Percentiles rank a stretch among this genome's conserved stretches.
These are phyloP conservation scores for Aricia agestis DNA, from an alignment of 1,140 invertebrate species.

Conservation along the genomic window DNA sequence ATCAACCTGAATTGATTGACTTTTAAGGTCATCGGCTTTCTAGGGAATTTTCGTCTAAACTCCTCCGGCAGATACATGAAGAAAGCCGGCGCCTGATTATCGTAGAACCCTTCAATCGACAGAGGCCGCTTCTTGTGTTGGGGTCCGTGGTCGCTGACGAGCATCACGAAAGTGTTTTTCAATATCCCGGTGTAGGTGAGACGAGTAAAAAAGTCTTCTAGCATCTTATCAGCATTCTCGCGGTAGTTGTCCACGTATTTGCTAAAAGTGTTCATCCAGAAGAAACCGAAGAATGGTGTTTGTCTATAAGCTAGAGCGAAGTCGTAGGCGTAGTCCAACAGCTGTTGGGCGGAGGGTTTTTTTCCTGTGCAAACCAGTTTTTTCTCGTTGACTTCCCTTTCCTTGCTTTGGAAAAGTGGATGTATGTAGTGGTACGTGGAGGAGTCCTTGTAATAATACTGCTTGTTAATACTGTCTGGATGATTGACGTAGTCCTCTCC, in stretches of 20 bases:
- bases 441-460: slow-evolving; percentile 44
- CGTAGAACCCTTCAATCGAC: slow-evolving; percentile 85
- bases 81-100: slow-evolving; percentile 88
- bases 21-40: slow-evolving; percentile 77
- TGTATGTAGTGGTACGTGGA: slow-evolving; percentile 87
- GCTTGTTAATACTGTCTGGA: slow-evolving; percentile 59
- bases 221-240: slow-evolving; percentile 77
- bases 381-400: slow-evolving; percentile 53
- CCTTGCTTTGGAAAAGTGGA: slow-evolving; percentile 80
- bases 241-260: slow-evolving; percentile 81
- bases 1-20: slow-evolving; percentile 81
- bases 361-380: slow-evolving; percentile 76
- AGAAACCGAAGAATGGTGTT: slow-evolving; percentile 80
- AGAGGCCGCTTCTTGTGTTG: slow-evolving; percentile 85
- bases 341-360: slow-evolving; percentile 76
- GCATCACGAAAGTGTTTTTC: slow-evolving; percentile 81
- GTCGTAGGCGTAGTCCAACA: slow-evolving; percentile 79
- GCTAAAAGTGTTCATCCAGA: slow-evolving; percentile 84
- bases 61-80: slow-evolving; percentile 83
- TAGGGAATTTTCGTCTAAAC: slow-evolving; percentile 79
- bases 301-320: slow-evolving; percentile 78
- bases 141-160: slow-evolving; percentile 92
- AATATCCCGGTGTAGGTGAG: slow-evolving; percentile 73
- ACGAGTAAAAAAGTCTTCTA: slow-evolving; percentile 76
- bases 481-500: slow-evolving; percentile 61